Percentiles rank a stretch among this genome's conserved stretches.
phyloP scores from a whole-genome alignment of 2,888 invertebrate species.

The Tricholauxania praeusta region DNA sequence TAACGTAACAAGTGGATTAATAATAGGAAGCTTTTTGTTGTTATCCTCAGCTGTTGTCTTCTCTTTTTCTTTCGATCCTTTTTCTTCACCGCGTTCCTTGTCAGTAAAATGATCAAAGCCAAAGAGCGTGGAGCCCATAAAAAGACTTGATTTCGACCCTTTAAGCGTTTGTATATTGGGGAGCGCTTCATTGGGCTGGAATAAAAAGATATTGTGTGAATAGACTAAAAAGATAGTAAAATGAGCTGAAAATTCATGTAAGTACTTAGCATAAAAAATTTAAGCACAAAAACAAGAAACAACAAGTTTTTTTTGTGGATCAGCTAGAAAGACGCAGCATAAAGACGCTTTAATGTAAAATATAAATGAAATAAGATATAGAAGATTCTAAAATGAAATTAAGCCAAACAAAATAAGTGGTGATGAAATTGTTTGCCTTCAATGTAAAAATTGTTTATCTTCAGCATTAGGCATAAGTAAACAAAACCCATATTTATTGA shows the following conservation, averaged over 20 bases:
- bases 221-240: slow-evolving; percentile 35
- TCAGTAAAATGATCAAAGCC: slow-evolving; percentile 65
- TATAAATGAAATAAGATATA: too few species aligned
- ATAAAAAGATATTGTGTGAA: slow-evolving; percentile 36
- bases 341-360: too few species aligned
- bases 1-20: slow-evolving; percentile 87
- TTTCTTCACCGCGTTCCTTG: slow-evolving; percentile 63
- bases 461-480: too few species aligned
- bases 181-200: slow-evolving; percentile 67
- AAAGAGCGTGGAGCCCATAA: slow-evolving; percentile 66
- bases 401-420: too few species aligned
- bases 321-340: too few species aligned
- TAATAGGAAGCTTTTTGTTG: slow-evolving; percentile 84
- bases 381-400: too few species aligned
- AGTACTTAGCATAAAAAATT: slow-evolving; percentile 9
- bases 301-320: too few species aligned
- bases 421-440: too few species aligned
- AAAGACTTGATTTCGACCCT: slow-evolving; percentile 73
- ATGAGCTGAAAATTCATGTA: slow-evolving; percentile 43
- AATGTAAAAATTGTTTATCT: too few species aligned
- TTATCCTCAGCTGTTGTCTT: slow-evolving; percentile 69
- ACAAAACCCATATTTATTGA: too few species aligned
- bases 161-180: slow-evolving; percentile 69
- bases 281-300: too few species aligned
- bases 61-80: slow-evolving; percentile 61